These are phyloP conservation scores for Sphyrna mokarran DNA, from an alignment of 2,113 vertebrate genomes.

Conservation along the genomic window DNA sequence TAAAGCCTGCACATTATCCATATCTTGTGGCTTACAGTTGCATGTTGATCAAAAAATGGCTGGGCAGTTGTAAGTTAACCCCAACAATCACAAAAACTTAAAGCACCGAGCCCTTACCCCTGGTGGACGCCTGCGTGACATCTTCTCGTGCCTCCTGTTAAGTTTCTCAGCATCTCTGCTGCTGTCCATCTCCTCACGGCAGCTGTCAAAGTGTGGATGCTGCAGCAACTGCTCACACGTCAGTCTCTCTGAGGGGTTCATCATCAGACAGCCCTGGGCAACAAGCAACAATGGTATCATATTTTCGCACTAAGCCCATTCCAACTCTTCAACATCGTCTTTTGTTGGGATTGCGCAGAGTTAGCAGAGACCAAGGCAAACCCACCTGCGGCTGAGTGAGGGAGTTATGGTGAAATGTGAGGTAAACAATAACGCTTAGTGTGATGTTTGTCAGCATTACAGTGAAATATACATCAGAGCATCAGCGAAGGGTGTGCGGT, in stretches of 20 bases:
- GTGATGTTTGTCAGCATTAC: not conserved
- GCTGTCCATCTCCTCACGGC: constrained; percentile 6
- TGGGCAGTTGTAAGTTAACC: not conserved
- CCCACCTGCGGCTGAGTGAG: not conserved
- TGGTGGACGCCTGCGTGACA: constrained; percentile 18
- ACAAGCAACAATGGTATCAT: too few species aligned
- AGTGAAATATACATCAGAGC: not conserved
- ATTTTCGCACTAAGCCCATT: not conserved
- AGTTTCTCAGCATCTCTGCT: not conserved
- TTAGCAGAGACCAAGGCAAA: too few species aligned
- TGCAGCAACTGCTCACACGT: constrained; percentile 20
- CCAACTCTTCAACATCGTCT: not conserved
- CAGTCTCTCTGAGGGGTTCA: constrained; percentile 31
- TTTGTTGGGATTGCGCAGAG: too few species aligned
- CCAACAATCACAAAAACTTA: not conserved
- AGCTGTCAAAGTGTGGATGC: constrained; percentile 27
- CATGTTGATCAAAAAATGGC: not conserved
- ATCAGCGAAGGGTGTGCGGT: too few species aligned
- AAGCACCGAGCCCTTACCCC: constrained; percentile 5
- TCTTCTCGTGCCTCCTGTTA: not conserved
- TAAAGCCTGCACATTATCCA: not conserved
- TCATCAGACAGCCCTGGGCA: constrained; percentile 22
- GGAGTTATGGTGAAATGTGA: not conserved
- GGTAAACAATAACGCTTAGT: not conserved
- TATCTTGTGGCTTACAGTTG: not conserved